Evolutionary conservation across 2,797 vertebrate genomes (phyloP).

Genomic region (Myotis daubentonii): DNA sequence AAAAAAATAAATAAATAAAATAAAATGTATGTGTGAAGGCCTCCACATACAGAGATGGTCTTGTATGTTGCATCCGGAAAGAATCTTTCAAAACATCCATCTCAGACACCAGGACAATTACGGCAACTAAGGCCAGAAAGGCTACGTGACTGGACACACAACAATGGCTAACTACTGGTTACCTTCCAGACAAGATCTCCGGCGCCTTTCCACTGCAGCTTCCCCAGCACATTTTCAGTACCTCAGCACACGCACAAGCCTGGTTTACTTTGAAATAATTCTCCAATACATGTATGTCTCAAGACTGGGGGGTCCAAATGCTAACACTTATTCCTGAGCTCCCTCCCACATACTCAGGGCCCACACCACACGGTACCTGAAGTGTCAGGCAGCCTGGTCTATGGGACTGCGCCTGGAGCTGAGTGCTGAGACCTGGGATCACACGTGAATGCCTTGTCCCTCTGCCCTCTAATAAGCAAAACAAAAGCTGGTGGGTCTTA

Average conservation of each 20-base stretch:
- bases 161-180: background rate
- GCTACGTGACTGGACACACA: background rate
- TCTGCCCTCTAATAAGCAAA: background rate
- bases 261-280: slow-evolving; percentile 28
- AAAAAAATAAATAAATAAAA: no score
- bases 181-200: background rate
- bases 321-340: background rate
- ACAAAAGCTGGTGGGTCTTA: background rate
- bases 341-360: background rate
- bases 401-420: background rate
- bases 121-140: background rate
- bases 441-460: background rate
- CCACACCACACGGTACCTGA: background rate
- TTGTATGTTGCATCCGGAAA: slow-evolving; percentile 25
- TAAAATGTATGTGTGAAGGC: background rate
- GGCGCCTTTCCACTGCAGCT: background rate
- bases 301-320: background rate
- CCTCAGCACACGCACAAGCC: background rate
- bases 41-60: background rate
- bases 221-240: background rate
- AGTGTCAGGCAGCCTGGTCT: background rate
- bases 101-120: background rate
- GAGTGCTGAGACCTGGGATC: background rate
- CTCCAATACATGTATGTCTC: background rate
- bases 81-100: background rate